These are phyloP conservation scores for Holacanthus passer DNA, from an alignment of 2,113 vertebrate genomes.

Conservation along the genomic window DNA sequence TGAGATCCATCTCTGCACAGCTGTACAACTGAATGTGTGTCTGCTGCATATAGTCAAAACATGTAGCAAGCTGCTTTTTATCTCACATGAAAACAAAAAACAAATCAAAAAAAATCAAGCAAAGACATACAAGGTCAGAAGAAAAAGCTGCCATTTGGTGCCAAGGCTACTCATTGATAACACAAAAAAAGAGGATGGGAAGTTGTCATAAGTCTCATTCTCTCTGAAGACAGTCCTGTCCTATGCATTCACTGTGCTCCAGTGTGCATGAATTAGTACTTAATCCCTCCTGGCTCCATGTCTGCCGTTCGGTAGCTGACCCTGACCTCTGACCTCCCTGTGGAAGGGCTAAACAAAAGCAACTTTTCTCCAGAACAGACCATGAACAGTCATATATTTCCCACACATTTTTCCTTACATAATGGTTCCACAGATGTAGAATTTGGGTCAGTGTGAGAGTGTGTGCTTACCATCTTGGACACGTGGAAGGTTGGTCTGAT, in stretches of 20 bases:
- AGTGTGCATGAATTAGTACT: not conserved
- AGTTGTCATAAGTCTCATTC: not conserved
- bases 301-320: conserved; percentile 33
- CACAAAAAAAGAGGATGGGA: not conserved
- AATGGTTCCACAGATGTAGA: not conserved
- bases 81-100: too few species aligned
- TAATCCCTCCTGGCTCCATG: not conserved
- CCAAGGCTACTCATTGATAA: not conserved
- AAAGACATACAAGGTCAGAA: conserved; percentile 10
- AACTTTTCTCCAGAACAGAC: conserved; percentile 12
- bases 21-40: not conserved
- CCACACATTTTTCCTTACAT: not conserved
- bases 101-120: too few species aligned
- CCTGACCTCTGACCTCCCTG: conserved; percentile 40
- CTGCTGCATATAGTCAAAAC: conserved; percentile 38
- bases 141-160: not conserved
- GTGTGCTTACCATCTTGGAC: conserved; percentile 85
- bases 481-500: conserved; percentile 83
- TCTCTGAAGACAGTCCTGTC: not conserved
- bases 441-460: not conserved
- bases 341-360: conserved; percentile 12
- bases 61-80: not conserved
- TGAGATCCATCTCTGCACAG: conserved; percentile 15
- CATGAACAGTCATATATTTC: not conserved
- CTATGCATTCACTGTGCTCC: not conserved